Evolutionary conservation across 2,113 vertebrate species (phyloP).

Genomic region (Rhipidura dahli): DNA sequence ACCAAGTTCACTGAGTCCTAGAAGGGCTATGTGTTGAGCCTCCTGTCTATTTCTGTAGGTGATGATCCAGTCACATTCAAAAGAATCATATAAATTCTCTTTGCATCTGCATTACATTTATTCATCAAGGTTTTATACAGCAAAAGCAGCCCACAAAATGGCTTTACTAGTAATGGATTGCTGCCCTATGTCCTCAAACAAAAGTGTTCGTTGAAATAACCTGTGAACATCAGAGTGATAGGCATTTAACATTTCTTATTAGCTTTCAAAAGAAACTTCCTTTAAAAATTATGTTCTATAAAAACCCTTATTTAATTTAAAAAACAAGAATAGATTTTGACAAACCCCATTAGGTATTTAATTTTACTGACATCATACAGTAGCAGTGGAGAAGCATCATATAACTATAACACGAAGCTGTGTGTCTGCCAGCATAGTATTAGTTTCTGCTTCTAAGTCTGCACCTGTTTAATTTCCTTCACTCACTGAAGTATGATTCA

Average conservation of each 20-base stretch:
- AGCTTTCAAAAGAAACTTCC: neutral
- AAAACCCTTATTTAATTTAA: neutral
- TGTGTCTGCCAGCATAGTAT: conserved; percentile 27
- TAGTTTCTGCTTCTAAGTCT: conserved; percentile 47
- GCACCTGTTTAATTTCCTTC: conserved; percentile 57
- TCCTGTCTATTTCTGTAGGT: neutral
- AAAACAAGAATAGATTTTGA: conserved; percentile 31
- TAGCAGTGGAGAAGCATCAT: conserved; percentile 31
- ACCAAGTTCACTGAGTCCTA: neutral
- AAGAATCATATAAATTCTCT: neutral
- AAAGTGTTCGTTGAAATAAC: neutral
- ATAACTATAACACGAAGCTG: conserved; percentile 14
- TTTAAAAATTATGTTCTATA: neutral
- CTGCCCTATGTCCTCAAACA: neutral
- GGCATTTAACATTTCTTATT: neutral
- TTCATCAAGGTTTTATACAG: neutral
- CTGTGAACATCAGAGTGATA: neutral
- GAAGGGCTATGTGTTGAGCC: neutral
- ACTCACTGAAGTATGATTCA: neutral
- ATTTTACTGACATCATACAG: conserved; percentile 58
- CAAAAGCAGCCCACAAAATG: neutral
- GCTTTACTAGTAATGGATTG: neutral
- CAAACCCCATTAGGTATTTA: conserved; percentile 13
- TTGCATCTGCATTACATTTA: neutral
- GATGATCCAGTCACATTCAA: neutral